phyloP scores from a whole-genome alignment of 2,888 invertebrate species.

The Philonicus albiceps region DNA sequence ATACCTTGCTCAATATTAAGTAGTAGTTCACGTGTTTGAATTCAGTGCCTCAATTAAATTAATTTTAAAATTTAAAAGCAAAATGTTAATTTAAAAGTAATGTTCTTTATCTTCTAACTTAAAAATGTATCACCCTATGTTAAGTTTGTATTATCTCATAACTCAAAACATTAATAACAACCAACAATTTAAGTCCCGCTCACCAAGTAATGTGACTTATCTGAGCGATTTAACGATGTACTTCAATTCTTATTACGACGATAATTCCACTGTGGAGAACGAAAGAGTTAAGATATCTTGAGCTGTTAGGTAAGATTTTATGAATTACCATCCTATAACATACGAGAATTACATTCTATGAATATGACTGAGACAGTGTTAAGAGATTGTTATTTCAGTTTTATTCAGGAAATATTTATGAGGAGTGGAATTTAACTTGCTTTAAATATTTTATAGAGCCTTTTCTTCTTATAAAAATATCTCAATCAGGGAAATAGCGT shows the following conservation, averaged over 20 bases:
- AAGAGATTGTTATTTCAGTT: no score
- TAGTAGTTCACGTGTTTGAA: no score
- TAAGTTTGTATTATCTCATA: background rate
- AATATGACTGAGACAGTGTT: no score
- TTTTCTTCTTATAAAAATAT: no score
- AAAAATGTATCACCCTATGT: background rate
- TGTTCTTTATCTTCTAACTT: background rate
- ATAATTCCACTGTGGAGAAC: background rate
- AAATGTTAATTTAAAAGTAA: no score
- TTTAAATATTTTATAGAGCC: no score
- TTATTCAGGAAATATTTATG: no score
- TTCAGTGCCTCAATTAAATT: no score
- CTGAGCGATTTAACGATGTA: background rate
- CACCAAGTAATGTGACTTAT: background rate
- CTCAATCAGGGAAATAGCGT: no score
- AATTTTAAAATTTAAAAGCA: no score
- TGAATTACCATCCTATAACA: background rate
- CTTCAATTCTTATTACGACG: background rate
- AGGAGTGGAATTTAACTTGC: no score
- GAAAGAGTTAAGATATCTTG: background rate
- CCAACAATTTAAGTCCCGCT: background rate
- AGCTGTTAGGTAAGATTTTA: background rate
- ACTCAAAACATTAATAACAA: background rate
- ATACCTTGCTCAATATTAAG: no score
- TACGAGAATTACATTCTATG: background rate